Base-by-base conservation (phyloP, 2,888 invertebrate genomes). In the Drosophila histrio region DNA sequence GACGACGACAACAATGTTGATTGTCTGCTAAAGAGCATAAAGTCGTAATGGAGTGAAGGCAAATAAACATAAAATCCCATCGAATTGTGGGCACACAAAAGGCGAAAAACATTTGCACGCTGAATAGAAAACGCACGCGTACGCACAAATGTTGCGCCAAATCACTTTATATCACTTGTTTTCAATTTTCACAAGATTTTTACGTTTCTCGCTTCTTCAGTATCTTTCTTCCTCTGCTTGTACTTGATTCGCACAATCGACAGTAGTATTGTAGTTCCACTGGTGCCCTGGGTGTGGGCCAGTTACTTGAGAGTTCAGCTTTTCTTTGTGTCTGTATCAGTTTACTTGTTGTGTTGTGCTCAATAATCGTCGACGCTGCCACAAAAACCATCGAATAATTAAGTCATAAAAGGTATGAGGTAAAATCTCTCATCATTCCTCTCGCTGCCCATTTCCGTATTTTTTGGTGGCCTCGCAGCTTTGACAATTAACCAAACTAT, bases 141-240 rank as follows among this genome's bases (percentile, higher is more conserved):
- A 78, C 84, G 88, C 87, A 76, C 75, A 76, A 77, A 85, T 83
- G 85, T 74, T 66, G 73, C 81, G 77, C 63, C 86, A 77, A 88
- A 88, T 88, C 89, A 82, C 88, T 88, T 89, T 89, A 89, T 88
- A 87, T 89, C 84, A 85, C 79, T 88, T 85, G 77, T 87, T 81
- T 82, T 87, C 80, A 80, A 83, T 87, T 88, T 78, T 65, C 73
- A 36, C 57, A 38, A 64, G 56, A 58, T 54, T 60, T 64, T 60
- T 46, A 53, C 49, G 50, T 53, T 65, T 28, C 15, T 41, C 30
- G 21, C 28, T 13, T 17, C n/a, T 41, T 26, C 15, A 26, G 22
- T 28, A 11, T 28, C 44, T 24, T 30, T 32, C 15, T 39, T 8
- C 3, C 21, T 8, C 21, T 1, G 3, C n/a, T 38, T 6, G 3